Evolutionary conservation across 2,113 vertebrate genomes (phyloP).

Genomic region (Clupea harengus): DNA sequence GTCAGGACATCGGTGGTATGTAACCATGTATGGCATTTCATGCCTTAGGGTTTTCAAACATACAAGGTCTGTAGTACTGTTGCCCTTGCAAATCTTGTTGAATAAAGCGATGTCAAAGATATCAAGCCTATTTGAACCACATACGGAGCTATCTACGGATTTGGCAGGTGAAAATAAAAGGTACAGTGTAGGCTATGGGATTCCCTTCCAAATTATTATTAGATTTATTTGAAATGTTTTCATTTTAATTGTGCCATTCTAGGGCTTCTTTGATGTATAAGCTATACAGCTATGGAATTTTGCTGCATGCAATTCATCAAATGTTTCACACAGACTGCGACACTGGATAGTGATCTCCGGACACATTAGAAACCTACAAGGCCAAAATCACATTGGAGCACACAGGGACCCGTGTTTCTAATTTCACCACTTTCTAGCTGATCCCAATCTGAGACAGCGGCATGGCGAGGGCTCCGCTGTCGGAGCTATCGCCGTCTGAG

Average conservation of each 20-base stretch:
- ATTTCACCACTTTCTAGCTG: conserved; percentile 33
- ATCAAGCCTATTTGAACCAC: not conserved
- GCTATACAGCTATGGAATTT: not conserved
- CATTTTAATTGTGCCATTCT: not conserved
- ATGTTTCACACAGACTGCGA: not conserved
- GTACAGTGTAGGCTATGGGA: not conserved
- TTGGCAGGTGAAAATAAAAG: not conserved
- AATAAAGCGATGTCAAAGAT: not conserved
- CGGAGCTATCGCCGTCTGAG: conserved; percentile 46
- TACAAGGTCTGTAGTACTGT: not conserved
- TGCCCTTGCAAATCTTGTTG: not conserved
- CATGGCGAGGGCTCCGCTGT: conserved; percentile 36
- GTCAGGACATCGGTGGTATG: not conserved
- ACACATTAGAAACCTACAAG: not conserved
- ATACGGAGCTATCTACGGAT: too few relatives aligned
- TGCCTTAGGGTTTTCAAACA: not conserved
- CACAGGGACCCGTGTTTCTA: not conserved
- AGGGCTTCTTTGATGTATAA: not conserved
- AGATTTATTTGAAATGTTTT: not conserved
- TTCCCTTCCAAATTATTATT: not conserved
- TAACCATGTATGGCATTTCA: not conserved
- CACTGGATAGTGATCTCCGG: not conserved
- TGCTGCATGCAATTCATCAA: not conserved
- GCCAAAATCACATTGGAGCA: not conserved
- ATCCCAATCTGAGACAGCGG: conserved; percentile 23